Base-by-base conservation (phyloP, 2,113 vertebrate species). In the Muntiacus muntjak region DNA sequence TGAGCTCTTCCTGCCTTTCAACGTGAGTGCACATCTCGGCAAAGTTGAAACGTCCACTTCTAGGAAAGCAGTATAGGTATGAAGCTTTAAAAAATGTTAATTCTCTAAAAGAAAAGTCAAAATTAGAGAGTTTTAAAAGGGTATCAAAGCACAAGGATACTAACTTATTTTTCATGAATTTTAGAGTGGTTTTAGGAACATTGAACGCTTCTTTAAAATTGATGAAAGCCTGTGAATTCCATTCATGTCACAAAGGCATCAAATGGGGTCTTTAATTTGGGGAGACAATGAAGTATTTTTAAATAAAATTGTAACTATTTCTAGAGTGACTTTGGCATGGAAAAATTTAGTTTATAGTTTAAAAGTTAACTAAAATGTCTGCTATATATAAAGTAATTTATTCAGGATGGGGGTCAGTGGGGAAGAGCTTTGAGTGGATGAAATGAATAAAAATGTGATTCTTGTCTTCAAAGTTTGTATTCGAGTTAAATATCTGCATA, bases 1-100 rank as follows among this genome's bases (percentile, higher is more conserved):
- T 82, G 92, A 97, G 47, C 52, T 89, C 78, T 91, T 95, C 92
- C 67, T 87, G 92, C 50, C 43, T 96, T 93, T 93, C 58, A 52
- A 25, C 58, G 78, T 71, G 71, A 89, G 43, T 14, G 45, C 43
- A 96, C 67, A 25, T 83, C 60, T 96, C 36, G 40, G 60, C 67
- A 89, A 82, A 91, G 83, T 52, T 55, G 67, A 78, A 86, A 16
- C 57, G 57, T 52, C 71, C 55, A 0, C 84, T 83, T 87, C 43
- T 89, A 62, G 83, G 78, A 52, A 50, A n/a, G 60, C 43, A 89
- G 13, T 47, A 2, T 67, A 17, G 88, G 23, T 58, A n/a, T 33
- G 47, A 12, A 78, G 30, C 62, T 90, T 96, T 79, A 45, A 23
- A 76, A 92, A 45, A 76, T 64, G 89, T 96, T 78, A 92, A 74